Conservation (phyloP, 1,140 invertebrate genomes). For the Papilio dardanus region DNA sequence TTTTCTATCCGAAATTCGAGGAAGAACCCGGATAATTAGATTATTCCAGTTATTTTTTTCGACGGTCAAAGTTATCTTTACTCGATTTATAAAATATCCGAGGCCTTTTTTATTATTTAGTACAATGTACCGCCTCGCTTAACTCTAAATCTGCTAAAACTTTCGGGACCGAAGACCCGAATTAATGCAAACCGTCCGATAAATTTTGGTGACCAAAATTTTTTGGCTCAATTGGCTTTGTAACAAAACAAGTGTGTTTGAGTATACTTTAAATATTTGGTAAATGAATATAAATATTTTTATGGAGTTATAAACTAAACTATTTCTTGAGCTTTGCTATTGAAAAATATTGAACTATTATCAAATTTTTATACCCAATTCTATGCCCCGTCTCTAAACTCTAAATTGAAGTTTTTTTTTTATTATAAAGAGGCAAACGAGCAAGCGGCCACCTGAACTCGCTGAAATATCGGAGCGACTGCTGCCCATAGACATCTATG, state of each 20-base stretch:
- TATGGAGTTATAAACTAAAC: too few relatives aligned
- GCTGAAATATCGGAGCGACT: too few relatives aligned
- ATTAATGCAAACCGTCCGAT: conserved; percentile 32
- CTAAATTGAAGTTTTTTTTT: too few relatives aligned
- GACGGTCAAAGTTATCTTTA: conserved; percentile 18
- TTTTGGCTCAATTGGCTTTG: neutral
- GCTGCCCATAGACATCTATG: too few relatives aligned
- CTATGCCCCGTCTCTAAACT: too few relatives aligned
- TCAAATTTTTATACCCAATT: too few relatives aligned
- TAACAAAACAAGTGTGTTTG: neutral
- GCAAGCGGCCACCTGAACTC: too few relatives aligned
- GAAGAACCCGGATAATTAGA: neutral
- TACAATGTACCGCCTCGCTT: conserved; percentile 28
- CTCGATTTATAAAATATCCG: conserved; percentile 23
- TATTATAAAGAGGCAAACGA: too few relatives aligned
- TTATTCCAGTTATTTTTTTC: conserved; percentile 23
- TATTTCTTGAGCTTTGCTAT: too few relatives aligned
- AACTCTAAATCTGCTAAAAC: conserved; percentile 4
- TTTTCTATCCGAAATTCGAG: neutral
- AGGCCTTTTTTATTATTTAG: conserved; percentile 32
- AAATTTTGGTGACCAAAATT: conserved; percentile 20
- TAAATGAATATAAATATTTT: too few relatives aligned
- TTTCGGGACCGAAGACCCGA: conserved; percentile 1
- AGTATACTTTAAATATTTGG: neutral
- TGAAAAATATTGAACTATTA: too few relatives aligned